Conservation (phyloP, 2,113 vertebrate genomes). For the Ranitomeya imitator region DNA sequence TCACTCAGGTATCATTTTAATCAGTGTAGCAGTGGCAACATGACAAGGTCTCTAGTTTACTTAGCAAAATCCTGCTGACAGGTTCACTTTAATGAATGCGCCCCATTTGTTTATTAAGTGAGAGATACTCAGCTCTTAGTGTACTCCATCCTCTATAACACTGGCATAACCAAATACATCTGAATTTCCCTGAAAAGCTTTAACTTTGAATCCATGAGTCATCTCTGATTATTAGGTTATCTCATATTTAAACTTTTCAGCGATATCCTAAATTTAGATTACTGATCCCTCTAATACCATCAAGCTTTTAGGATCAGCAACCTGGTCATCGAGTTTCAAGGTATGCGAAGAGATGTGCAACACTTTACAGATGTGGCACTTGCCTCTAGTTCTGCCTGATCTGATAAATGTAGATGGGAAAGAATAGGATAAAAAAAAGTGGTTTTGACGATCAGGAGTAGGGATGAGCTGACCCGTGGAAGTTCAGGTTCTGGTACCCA, state of each 20-base stretch:
- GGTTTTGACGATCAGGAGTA: background rate
- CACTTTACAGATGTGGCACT: background rate
- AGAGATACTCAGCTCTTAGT: background rate
- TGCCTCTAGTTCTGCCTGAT: background rate
- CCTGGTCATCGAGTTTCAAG: background rate
- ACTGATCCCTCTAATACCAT: background rate
- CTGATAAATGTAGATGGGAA: background rate
- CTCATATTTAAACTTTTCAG: background rate
- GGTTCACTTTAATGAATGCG: no score
- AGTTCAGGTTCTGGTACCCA: background rate
- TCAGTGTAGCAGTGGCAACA: no score
- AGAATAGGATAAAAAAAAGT: background rate
- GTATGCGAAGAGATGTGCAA: background rate
- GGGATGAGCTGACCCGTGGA: no score
- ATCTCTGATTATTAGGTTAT: background rate
- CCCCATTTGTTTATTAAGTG: no score
- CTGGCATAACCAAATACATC: background rate
- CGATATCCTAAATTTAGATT: background rate
- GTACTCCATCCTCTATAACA: background rate
- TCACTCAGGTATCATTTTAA: no score
- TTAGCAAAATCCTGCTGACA: no score
- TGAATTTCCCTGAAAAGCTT: background rate
- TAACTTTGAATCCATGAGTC: background rate
- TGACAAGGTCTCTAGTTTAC: no score
- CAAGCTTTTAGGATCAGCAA: background rate